Conservation (phyloP, 1,140 invertebrate genomes). For the Anastrepha ludens region DNA sequence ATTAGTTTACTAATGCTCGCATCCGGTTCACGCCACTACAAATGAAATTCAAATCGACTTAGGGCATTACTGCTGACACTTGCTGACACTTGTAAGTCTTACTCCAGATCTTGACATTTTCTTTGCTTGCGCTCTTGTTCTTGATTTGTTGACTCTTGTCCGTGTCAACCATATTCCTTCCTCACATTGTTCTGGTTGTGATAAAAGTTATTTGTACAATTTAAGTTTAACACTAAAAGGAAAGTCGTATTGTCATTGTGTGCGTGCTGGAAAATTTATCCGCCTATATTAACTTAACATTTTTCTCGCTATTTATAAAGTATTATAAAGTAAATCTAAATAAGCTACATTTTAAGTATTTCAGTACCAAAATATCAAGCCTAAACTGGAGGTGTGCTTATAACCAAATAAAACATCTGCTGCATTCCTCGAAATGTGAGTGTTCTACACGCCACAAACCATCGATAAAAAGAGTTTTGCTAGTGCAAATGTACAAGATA, state of each 20-base stretch:
- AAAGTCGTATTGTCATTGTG: not conserved
- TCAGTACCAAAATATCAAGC: no score
- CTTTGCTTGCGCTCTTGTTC: not conserved
- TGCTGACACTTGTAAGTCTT: not conserved
- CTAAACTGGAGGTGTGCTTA: no score
- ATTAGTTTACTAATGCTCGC: slow-evolving; percentile 13
- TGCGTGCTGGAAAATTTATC: slow-evolving; percentile 12
- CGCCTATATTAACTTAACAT: slow-evolving; percentile 16
- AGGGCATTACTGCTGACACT: not conserved
- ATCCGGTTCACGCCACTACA: not conserved
- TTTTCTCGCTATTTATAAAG: slow-evolving; percentile 36
- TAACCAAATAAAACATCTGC: no score
- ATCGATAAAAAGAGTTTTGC: no score
- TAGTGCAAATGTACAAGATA: no score
- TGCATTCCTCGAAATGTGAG: no score
- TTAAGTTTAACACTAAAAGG: slow-evolving; percentile 4
- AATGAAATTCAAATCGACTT: not conserved
- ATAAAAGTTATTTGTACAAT: slow-evolving; percentile 41
- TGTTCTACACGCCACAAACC: no score
- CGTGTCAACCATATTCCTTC: not conserved
- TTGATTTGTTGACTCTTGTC: slow-evolving; percentile 32
- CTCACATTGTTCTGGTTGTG: not conserved
- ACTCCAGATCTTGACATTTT: not conserved
- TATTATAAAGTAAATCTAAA: no score
- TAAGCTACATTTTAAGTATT: no score